Percentiles rank a stretch among this genome's conserved stretches.
phyloP scores from a whole-genome alignment of 2,797 vertebrate species.

The Malurus leucopterus region DNA sequence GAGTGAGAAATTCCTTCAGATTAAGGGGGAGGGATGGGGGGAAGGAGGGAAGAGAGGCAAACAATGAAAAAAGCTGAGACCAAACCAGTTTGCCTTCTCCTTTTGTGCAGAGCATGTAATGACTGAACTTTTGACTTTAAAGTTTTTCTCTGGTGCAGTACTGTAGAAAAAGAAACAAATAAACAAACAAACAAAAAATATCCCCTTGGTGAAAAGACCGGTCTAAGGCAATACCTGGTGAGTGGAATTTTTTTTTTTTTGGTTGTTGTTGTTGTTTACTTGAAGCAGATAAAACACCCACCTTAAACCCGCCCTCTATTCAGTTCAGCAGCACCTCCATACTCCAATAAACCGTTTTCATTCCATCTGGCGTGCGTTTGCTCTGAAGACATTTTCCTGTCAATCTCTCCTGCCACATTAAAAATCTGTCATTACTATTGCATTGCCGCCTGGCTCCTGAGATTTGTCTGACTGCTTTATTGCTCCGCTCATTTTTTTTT shows the following conservation, averaged over 20 bases:
- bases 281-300: slow-evolving; percentile 67
- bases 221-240: slow-evolving; percentile 31
- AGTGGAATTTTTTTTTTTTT: background rate
- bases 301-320: slow-evolving; percentile 69
- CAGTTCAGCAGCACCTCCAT: slow-evolving; percentile 84
- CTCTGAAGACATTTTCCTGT: slow-evolving; percentile 94
- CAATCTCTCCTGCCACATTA: slow-evolving; percentile 95
- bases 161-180: slow-evolving; percentile 8
- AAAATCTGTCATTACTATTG: slow-evolving; percentile 84
- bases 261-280: slow-evolving; percentile 57
- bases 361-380: slow-evolving; percentile 97
- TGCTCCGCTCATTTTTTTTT: slow-evolving; percentile 77
- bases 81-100: background rate
- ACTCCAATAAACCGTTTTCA: slow-evolving; percentile 94
- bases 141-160: background rate
- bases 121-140: slow-evolving; percentile 35
- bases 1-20: slow-evolving; percentile 39
- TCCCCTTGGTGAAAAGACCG: background rate
- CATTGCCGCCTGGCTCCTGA: slow-evolving; percentile 85
- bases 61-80: slow-evolving; percentile 16
- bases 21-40: background rate
- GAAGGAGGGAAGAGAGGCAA: background rate
- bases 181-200: slow-evolving; percentile 14
- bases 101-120: background rate
- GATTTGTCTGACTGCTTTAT: slow-evolving; percentile 87